phyloP scores from a whole-genome alignment of 1,140 invertebrate genomes.

The Drosophila jambulina region DNA sequence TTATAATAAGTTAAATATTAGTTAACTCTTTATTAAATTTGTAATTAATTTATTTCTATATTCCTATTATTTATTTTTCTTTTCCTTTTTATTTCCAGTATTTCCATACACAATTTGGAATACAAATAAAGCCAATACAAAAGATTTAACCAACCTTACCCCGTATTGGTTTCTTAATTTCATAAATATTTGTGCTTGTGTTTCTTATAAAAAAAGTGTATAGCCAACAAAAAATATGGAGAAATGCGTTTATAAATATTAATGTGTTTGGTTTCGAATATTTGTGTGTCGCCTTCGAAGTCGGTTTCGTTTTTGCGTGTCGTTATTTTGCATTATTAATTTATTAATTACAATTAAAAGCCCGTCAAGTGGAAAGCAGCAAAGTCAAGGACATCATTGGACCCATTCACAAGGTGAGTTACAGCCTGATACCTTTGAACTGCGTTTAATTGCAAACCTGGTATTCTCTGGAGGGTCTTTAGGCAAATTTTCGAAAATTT shows the following conservation, averaged over 20 bases:
- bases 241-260: conserved; percentile 35
- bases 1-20: neutral
- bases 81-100: conserved; percentile 34
- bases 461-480: conserved; percentile 16
- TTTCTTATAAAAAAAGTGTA: conserved; percentile 17
- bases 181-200: conserved; percentile 45
- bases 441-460: conserved; percentile 15
- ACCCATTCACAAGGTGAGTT: conserved; percentile 9
- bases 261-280: conserved; percentile 30
- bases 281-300: conserved; percentile 23
- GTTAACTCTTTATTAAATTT: neutral
- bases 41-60: conserved; percentile 3
- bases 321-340: conserved; percentile 39
- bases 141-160: conserved; percentile 38
- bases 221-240: conserved; percentile 17
- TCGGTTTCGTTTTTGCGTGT: conserved; percentile 36
- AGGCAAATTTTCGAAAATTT: conserved; percentile 36
- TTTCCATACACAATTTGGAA: conserved; percentile 30
- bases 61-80: conserved; percentile 19
- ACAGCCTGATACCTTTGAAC: conserved; percentile 8
- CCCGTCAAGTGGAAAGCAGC: conserved; percentile 24
- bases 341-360: conserved; percentile 28
- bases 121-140: conserved; percentile 33
- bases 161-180: conserved; percentile 23
- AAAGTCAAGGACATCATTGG: neutral